phyloP scores from a whole-genome alignment of 2,888 invertebrate genomes.

The Parthenolecanium corni region DNA sequence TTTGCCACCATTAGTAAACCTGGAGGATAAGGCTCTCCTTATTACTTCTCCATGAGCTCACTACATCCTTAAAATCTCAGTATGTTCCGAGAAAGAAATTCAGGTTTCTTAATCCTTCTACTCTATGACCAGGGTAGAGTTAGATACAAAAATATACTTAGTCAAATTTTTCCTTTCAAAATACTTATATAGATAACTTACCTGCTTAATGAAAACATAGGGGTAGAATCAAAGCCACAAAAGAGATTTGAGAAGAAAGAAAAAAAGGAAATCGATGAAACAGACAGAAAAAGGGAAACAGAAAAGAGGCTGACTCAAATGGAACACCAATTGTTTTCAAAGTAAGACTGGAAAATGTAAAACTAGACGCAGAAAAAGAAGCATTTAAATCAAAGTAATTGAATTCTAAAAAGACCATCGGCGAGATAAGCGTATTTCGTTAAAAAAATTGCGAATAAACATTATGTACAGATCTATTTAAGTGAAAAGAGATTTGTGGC shows the following conservation, averaged over 20 bases:
- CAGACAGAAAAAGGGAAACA: background rate
- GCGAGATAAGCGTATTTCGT: conserved; percentile 17
- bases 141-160: too few species aligned
- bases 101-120: too few species aligned
- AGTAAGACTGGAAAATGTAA: background rate
- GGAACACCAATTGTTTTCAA: background rate
- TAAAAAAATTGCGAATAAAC: conserved; percentile 6
- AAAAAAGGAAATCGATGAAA: background rate
- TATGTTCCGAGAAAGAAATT: too few species aligned
- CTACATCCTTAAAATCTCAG: too few species aligned
- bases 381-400: conserved; percentile 19
- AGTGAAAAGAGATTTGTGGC: conserved; percentile 18
- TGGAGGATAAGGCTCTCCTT: too few species aligned
- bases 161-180: too few species aligned
- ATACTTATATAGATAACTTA: too few species aligned
- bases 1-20: too few species aligned
- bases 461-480: conserved; percentile 8
- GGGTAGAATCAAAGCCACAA: too few species aligned
- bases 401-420: conserved; percentile 16
- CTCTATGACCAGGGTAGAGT: too few species aligned
- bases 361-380: background rate
- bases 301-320: background rate
- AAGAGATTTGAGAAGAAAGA: background rate
- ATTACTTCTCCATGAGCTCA: too few species aligned
- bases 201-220: too few species aligned